phyloP scores from a whole-genome alignment of 2,888 invertebrate genomes.

The Protophormia terraenovae region DNA sequence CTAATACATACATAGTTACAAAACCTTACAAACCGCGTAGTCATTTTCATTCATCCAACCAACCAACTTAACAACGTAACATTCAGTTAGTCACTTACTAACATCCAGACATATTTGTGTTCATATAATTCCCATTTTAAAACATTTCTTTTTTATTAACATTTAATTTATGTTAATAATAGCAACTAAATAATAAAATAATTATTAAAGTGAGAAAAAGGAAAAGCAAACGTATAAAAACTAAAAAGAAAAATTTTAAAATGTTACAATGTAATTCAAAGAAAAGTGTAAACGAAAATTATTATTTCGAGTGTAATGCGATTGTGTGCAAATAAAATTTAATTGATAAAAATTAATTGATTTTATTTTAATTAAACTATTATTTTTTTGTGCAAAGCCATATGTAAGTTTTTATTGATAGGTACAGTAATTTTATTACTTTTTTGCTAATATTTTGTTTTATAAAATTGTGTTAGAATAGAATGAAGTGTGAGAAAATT shows the following conservation, averaged over 20 bases:
- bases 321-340: neutral
- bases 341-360: neutral
- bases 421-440: neutral
- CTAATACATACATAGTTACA: neutral
- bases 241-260: neutral
- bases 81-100: neutral
- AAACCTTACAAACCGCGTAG: neutral
- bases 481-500: neutral
- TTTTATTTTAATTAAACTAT: neutral
- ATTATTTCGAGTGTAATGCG: neutral
- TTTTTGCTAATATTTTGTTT: neutral
- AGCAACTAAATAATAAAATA: neutral
- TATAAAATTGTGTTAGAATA: neutral
- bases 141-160: neutral
- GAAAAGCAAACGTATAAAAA: neutral
- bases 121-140: neutral
- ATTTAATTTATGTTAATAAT: neutral
- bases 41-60: neutral
- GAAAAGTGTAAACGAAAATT: neutral
- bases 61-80: neutral
- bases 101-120: conserved; percentile 3
- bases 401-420: neutral
- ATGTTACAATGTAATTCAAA: neutral
- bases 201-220: neutral
- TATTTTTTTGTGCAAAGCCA: neutral